phyloP scores from a whole-genome alignment of 2,113 vertebrate genomes.

The Coptodon bakossiorum region DNA sequence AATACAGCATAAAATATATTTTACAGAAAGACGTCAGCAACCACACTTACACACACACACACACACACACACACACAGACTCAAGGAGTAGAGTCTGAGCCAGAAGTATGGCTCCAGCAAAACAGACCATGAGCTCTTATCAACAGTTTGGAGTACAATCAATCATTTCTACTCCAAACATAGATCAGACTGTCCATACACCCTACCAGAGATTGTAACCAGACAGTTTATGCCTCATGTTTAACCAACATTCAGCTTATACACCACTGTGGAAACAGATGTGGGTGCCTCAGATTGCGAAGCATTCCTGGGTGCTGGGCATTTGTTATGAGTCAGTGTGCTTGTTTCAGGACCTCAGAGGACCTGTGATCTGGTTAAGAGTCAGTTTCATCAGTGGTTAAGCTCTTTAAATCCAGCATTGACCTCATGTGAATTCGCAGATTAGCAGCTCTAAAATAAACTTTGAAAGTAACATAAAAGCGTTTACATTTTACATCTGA shows the following conservation, averaged over 20 bases:
- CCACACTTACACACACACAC: background rate
- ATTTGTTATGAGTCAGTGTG: background rate
- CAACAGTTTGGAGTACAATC: constrained; percentile 26
- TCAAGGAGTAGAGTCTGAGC: background rate
- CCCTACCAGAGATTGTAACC: background rate
- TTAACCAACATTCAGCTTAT: constrained; percentile 5
- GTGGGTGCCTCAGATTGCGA: background rate
- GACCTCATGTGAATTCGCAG: background rate
- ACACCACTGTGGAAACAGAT: background rate
- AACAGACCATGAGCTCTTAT: constrained; percentile 35
- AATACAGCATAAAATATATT: background rate
- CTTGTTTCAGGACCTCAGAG: background rate
- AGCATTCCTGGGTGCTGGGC: background rate
- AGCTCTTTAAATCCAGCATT: background rate
- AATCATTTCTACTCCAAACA: constrained; percentile 48
- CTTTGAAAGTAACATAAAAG: background rate
- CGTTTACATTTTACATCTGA: background rate
- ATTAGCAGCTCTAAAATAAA: background rate
- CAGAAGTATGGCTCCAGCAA: constrained; percentile 5
- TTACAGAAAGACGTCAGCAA: background rate
- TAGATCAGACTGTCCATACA: constrained; percentile 7
- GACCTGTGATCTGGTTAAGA: constrained; percentile 7
- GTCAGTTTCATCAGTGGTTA: constrained; percentile 1
- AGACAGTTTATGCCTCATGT: constrained; percentile 15
- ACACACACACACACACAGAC: background rate